Base-by-base conservation (phyloP, 2,113 vertebrate species). In the Rhineura floridana region DNA sequence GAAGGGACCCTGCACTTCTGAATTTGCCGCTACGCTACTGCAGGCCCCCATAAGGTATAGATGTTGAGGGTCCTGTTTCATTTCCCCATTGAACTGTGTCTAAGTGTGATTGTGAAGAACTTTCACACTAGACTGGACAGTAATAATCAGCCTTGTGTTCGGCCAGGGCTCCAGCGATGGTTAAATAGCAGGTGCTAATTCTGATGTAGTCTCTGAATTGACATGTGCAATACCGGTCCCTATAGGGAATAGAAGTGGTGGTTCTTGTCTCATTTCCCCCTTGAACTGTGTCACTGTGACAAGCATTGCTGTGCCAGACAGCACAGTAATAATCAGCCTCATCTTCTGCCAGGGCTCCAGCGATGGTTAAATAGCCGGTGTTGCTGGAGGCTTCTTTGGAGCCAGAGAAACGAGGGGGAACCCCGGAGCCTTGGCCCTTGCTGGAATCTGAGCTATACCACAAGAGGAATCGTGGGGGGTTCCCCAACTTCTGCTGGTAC, bases 361-460 rank as follows among this genome's bases (percentile, higher is more conserved):
- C 4, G 76, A 91, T 88, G n/a, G 76, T 85, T 48, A 91, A 3
- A 15, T 44, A 23, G 70, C 4, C 48, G 42, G 79, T 42, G 87
- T 70, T 65, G 6, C 39, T 52, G 19, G 89, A 50, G 0, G 30
- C 12, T 1, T 84, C 83, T 23, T 46, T 85, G 44, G 75, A 67
- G 0, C 48, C 84, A 67, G 81, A 85, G 81, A 94, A 91, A 10
- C 28, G 15, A 0, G 33, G 9, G 2, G 90, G 89, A 52, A 93
- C 86, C 44, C 0, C 46, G 0, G 82, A 83, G 55, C 85, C 76
- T 48, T 69, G 83, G n/a, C 1, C 2, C 0, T 0, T 2, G 46
- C 0, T 0, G 0, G 0, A 1, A 0, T 0, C 0, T 39, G 0
- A 90, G 78, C 84, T 81, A 21, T 72, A 90, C 4, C 0, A 11